Evolutionary conservation across 2,113 vertebrate species (phyloP), one percentile per base, ranked within the genome.

Genomic region (Nettapus auritus): DNA sequence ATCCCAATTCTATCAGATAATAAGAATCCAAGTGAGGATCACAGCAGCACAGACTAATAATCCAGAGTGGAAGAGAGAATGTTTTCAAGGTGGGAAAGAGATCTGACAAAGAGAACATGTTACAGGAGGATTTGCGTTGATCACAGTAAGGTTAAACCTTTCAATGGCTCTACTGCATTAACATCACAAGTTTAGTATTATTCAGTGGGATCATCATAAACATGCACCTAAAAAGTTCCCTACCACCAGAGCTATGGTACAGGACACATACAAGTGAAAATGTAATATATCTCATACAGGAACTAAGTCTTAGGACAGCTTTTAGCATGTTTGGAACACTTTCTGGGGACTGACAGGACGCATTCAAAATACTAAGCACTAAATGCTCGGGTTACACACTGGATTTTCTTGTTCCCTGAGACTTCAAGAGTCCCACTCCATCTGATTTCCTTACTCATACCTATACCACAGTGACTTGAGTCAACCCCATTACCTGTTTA

Each of bases 211-310:
- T 46, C 18, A 6, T 86, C 48, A 60, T 15, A 59, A 18, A 66
- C 11, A 44, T 4, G 38, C 4, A 22, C 1, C 23, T 78, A 46
- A 55, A 81, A 67, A 88, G 13, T n/a, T 11, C 8, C 3, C 15
- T 52, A 38, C 19, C n/a, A 59, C 4, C 36, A 33, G 3, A 83
- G 4, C 21, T 59, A 52, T 5, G 21, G 21, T 29, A 19, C 0
- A 62, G 52, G 52, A 63, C 6, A 22, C 8, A 11, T 22, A 60
- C 44, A 63, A 40, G 12, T 22, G 36, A 84, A 23, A 8, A 46
- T 4, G 21, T 4, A 6, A 13, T 19, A n/a, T 3, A 63, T 29
- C 34, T 79, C 28, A n/a, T 0, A 62, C 7, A 71, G 19, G 6
- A 19, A 28, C 10, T 28, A 70, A 53, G 13, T 33, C 52, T 42